Base-by-base conservation (phyloP, 2,888 invertebrate species). In the Sylvicola cinctus region DNA sequence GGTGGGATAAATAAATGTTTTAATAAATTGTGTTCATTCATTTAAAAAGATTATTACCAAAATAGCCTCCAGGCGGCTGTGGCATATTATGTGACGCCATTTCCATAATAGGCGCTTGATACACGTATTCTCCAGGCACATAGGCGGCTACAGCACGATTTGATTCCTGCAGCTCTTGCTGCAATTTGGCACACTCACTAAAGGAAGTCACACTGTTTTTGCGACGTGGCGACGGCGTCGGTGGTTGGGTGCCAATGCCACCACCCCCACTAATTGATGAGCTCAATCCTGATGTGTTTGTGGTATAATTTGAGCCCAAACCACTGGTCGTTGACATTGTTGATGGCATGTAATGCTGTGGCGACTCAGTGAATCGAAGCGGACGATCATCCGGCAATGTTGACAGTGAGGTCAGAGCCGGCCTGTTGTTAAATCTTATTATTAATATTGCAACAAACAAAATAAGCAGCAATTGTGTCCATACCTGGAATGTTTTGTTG, bases 121-220 rank as follows among this genome's bases (percentile, higher is more conserved):
- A 20, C 20, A 20, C 14, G 14, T 51, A 55, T 27, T 55, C 51
- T 4, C 47, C 46, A 6, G 48, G 50, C 3, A 49, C 47, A 37
- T 54, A 56, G 3, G 52, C 42, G 2, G 49, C 45, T 2, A n/a
- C n/a, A n/a, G 46, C 44, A 4, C 49, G 49, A n/a, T 49, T 47
- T 17, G 51, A 46, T 7, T 27, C 34, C 11, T 33, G 34, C 28
- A 36, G 28, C 13, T 38, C 33, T 16, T 36, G 39, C 32, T 35
- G 33, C 7, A 34, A 35, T 35, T 38, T 39, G 15, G 31, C 23
- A 29, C 34, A 71, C n/a, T 74, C 76, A 31, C 74, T 68, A 42
- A 77, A 79, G 31, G 73, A 73, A 11, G 73, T 69, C 29, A 68
- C 69, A 46, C 74, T 74, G 2, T 75, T 73, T 43, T 80, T 80